Conservation (phyloP, 2,113 vertebrate species). For the Prinia subflava region DNA sequence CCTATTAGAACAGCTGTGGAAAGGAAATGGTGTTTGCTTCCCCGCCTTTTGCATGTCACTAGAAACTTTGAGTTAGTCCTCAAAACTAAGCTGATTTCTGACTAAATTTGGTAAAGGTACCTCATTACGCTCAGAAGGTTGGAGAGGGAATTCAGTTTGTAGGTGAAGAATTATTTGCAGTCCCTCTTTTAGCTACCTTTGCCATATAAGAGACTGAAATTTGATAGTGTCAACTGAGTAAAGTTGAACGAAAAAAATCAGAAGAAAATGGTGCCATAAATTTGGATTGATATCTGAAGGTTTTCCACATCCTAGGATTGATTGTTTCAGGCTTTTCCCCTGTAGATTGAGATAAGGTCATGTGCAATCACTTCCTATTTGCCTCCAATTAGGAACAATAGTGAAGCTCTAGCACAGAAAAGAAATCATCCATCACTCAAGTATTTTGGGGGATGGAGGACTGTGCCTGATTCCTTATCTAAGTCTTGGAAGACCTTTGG, state of each 20-base stretch:
- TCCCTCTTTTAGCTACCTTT: background rate
- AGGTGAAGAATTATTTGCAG: background rate
- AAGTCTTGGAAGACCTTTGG: constrained; percentile 13
- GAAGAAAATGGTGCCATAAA: background rate
- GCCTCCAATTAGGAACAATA: background rate
- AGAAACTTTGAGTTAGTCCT: background rate
- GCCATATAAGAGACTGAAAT: background rate
- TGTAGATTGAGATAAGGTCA: background rate
- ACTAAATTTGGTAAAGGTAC: background rate
- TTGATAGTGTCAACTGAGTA: background rate
- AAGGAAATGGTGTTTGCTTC: background rate
- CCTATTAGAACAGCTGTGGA: background rate
- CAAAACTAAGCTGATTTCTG: background rate
- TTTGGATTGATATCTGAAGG: background rate
- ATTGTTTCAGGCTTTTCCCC: background rate
- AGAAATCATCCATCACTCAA: background rate
- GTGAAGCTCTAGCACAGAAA: background rate
- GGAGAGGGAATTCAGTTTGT: background rate
- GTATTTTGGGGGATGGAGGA: background rate
- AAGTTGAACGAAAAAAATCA: background rate
- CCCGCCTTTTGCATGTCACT: background rate
- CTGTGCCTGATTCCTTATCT: constrained; percentile 2
- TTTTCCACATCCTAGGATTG: background rate
- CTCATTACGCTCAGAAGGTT: background rate
- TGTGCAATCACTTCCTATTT: background rate